Percentiles rank a stretch among this genome's conserved stretches.
Conservation (phyloP, 2,888 invertebrate genomes). For the Pantelozetes paolii region DNA sequence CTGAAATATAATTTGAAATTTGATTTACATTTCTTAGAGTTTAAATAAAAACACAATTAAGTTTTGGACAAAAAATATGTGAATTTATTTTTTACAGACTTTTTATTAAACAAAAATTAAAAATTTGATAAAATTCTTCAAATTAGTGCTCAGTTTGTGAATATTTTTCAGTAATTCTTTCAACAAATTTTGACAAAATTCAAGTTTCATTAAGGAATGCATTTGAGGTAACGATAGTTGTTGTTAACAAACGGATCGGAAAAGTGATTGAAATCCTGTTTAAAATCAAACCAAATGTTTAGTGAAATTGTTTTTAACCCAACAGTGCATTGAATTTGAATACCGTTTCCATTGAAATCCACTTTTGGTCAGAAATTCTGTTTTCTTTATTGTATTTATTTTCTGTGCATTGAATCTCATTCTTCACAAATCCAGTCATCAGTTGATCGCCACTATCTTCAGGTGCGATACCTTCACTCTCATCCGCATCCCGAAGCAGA, state of each 20-base stretch:
- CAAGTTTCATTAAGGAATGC: neutral
- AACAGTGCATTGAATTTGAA: neutral
- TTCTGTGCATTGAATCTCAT: constrained; percentile 36
- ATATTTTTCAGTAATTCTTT: no score
- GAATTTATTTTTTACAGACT: no score
- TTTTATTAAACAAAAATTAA: no score
- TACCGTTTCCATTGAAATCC: constrained; percentile 45
- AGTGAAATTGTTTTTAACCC: neutral
- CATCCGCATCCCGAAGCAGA: constrained; percentile 50
- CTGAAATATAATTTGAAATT: no score
- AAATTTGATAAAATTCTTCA: no score
- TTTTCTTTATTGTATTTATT: constrained; percentile 46
- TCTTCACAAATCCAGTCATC: constrained; percentile 31
- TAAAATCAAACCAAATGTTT: neutral
- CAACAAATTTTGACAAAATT: no score
- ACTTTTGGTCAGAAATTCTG: constrained; percentile 44
- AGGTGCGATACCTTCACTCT: neutral
- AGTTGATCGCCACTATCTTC: neutral
- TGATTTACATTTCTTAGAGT: no score
- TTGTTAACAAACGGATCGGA: constrained; percentile 16
- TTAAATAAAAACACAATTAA: no score
- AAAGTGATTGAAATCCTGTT: constrained; percentile 4
- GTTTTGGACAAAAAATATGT: no score
- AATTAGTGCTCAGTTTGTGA: no score
- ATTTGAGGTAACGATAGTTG: constrained; percentile 35